These are phyloP conservation scores for Harmothoe impar DNA, from an alignment of 2,888 invertebrate genomes.

Conservation along the genomic window DNA sequence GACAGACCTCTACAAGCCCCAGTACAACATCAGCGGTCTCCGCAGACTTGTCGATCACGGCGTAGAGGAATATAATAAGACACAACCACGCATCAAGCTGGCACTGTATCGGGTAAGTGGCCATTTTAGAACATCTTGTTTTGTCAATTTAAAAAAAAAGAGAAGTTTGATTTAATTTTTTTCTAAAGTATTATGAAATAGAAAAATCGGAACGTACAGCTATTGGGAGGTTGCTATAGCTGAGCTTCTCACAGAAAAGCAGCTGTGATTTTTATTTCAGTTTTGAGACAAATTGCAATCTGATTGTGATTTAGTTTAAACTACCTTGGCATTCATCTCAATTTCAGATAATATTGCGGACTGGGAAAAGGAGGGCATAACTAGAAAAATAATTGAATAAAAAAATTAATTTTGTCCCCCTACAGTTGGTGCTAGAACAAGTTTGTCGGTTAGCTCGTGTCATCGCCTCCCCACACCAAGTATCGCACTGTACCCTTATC, in stretches of 20 bases:
- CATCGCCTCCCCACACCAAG: constrained; percentile 81
- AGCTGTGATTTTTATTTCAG: too few relatives aligned
- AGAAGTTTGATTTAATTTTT: not conserved
- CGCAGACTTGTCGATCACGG: constrained; percentile 77
- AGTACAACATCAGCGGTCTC: constrained; percentile 68
- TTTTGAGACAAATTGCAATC: too few relatives aligned
- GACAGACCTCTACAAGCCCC: constrained; percentile 79
- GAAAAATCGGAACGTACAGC: too few relatives aligned
- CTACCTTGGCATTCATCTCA: too few relatives aligned
- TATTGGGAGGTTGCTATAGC: too few relatives aligned
- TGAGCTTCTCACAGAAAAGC: too few relatives aligned
- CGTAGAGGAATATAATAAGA: constrained; percentile 83
- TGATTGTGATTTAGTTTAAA: too few relatives aligned
- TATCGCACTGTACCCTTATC: constrained; percentile 80
- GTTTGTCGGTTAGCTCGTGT: constrained; percentile 81
- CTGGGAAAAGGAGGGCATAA: too few relatives aligned
- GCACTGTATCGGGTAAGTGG: constrained; percentile 80
- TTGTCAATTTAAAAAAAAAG: not conserved
- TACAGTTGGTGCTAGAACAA: constrained; percentile 78
- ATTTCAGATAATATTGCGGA: too few relatives aligned
- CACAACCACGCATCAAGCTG: constrained; percentile 80
- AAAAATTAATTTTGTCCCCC: not conserved
- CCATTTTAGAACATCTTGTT: too few relatives aligned
- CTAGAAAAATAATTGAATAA: too few relatives aligned
- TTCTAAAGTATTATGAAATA: too few relatives aligned